These are phyloP conservation scores for Tragelaphus strepsiceros DNA, from an alignment of 2,113 vertebrate genomes.

Conservation along the genomic window DNA sequence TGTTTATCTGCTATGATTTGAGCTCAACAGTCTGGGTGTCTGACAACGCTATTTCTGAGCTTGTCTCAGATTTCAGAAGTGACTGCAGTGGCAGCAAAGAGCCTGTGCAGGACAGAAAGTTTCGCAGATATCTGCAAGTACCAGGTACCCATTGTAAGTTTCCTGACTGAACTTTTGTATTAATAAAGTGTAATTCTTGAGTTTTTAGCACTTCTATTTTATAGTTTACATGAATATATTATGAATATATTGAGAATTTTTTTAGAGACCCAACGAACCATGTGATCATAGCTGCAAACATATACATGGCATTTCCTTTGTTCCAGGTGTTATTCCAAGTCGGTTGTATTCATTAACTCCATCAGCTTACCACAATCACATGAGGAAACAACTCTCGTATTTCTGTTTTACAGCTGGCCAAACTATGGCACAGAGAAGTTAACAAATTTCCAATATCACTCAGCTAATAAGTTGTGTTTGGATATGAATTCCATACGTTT, in stretches of 20 bases:
- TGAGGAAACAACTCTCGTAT: neutral
- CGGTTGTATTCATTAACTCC: neutral
- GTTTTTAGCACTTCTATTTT: neutral
- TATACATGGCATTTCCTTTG: neutral
- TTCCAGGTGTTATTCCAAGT: neutral
- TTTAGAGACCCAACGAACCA: neutral
- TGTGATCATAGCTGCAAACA: neutral
- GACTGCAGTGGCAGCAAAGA: accelerated
- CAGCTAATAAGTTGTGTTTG: neutral
- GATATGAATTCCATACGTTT: neutral
- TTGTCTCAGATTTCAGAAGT: neutral
- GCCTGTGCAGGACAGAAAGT: neutral
- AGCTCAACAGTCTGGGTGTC: neutral
- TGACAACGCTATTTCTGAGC: neutral
- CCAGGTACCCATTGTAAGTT: neutral
- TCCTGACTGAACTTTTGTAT: neutral
- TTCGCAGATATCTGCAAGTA: neutral
- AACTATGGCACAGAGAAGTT: neutral
- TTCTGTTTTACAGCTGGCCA: neutral
- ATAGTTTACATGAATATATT: neutral
- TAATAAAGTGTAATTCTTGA: neutral
- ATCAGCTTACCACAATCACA: neutral
- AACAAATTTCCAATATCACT: neutral
- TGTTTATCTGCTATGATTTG: neutral
- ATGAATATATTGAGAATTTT: neutral